These are phyloP conservation scores for Aphodius sticticus DNA, from an alignment of 2,888 invertebrate species.

Conservation along the genomic window DNA sequence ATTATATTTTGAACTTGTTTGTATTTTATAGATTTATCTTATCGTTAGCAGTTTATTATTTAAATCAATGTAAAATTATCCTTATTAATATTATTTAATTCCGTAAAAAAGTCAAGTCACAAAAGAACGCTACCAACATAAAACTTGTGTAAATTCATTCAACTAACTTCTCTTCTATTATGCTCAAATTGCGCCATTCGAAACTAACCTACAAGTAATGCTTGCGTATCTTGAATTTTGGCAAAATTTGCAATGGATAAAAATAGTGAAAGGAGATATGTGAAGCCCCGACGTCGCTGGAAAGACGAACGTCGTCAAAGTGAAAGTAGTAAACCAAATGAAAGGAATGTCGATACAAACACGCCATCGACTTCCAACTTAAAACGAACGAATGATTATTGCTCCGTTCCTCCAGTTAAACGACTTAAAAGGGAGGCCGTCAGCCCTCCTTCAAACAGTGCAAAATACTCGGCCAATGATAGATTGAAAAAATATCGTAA, in stretches of 20 bases:
- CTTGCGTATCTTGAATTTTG: constrained; percentile 6
- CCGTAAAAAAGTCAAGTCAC: not conserved
- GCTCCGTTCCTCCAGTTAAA: not conserved
- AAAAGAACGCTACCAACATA: not conserved
- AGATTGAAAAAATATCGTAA: constrained; percentile 37
- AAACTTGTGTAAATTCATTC: not conserved
- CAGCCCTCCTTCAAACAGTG: not conserved
- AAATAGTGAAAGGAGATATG: not conserved
- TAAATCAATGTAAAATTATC: not conserved
- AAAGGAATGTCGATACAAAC: not conserved
- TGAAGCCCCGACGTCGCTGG: not conserved
- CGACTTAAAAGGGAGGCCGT: not conserved
- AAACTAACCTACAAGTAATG: constrained; percentile 19
- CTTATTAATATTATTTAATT: too few relatives aligned
- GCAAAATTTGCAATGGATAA: constrained; percentile 17
- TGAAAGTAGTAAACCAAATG: not conserved
- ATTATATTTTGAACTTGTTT: not conserved
- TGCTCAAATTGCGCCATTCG: not conserved
- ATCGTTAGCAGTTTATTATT: not conserved
- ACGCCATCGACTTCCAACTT: not conserved
- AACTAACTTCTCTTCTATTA: constrained; percentile 14
- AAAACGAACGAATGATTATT: constrained; percentile 6
- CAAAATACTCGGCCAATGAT: constrained; percentile 38
- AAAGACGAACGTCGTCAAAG: not conserved
- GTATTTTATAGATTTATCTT: not conserved